These are phyloP conservation scores for Agrochola circellaris DNA, from an alignment of 2,888 invertebrate genomes.

Conservation along the genomic window DNA sequence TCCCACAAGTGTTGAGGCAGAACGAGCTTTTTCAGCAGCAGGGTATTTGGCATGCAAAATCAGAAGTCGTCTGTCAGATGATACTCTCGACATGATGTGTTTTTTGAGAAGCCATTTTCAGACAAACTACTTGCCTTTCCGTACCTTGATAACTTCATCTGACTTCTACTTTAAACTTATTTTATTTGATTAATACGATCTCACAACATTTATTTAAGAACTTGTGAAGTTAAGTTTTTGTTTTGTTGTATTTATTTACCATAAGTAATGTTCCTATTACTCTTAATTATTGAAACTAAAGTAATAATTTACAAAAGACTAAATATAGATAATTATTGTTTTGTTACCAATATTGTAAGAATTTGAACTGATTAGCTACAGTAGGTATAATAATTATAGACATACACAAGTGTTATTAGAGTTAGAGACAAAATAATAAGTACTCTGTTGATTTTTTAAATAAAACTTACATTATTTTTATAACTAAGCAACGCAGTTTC, in stretches of 20 bases:
- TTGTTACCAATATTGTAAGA: slow-evolving; percentile 19
- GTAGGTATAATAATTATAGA: slow-evolving; percentile 26
- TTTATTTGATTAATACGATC: slow-evolving; percentile 25
- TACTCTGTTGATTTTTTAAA: slow-evolving; percentile 27
- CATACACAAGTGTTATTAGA: slow-evolving; percentile 24
- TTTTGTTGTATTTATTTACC: slow-evolving; percentile 15
- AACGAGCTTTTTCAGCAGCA: slow-evolving; percentile 55
- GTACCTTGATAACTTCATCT: slow-evolving; percentile 14
- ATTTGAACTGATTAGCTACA: slow-evolving; percentile 24
- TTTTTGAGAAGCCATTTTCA: slow-evolving; percentile 57
- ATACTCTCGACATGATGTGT: slow-evolving; percentile 44
- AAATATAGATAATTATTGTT: slow-evolving; percentile 22
- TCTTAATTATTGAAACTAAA: slow-evolving; percentile 24
- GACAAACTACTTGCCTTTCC: slow-evolving; percentile 22
- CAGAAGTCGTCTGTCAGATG: slow-evolving; percentile 50
- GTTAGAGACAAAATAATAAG: slow-evolving; percentile 24
- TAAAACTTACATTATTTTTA: too few relatives aligned
- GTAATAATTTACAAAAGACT: slow-evolving; percentile 23
- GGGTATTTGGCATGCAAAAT: slow-evolving; percentile 51
- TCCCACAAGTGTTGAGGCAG: slow-evolving; percentile 56
- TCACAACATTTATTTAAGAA: slow-evolving; percentile 22
- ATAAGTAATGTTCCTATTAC: slow-evolving; percentile 21
- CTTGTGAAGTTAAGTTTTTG: slow-evolving; percentile 22
- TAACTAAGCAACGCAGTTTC: too few relatives aligned
- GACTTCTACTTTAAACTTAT: slow-evolving; percentile 10